These are phyloP conservation scores for Anolis carolinensis DNA, from an alignment of 2,113 vertebrate genomes.

Conservation along the genomic window DNA sequence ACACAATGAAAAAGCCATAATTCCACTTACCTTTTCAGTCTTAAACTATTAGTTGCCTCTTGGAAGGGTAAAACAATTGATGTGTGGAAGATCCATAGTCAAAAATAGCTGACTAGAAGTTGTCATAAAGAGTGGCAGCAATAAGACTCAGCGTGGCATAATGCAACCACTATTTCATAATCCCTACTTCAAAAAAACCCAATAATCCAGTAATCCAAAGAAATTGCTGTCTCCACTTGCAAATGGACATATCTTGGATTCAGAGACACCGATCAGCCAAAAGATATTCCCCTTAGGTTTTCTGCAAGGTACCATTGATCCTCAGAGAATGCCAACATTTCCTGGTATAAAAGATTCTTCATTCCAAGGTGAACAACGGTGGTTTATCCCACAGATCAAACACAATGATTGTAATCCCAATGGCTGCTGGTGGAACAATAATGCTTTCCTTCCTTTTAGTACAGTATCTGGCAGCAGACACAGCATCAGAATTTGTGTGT, in stretches of 20 bases:
- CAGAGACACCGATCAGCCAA: constrained; percentile 49
- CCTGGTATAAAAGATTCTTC: constrained; percentile 74
- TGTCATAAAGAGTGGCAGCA: constrained; percentile 48
- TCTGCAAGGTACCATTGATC: constrained; percentile 56
- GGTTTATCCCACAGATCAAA: constrained; percentile 72
- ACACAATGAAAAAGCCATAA: neutral
- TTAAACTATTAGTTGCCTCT: constrained; percentile 52
- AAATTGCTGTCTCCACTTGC: constrained; percentile 24
- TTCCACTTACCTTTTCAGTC: constrained; percentile 69
- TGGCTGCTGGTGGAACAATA: constrained; percentile 58
- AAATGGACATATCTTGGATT: neutral
- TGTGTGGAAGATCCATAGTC: constrained; percentile 63
- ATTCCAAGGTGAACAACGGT: constrained; percentile 71
- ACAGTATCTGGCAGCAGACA: constrained; percentile 75
- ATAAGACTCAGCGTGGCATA: constrained; percentile 53
- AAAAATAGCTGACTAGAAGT: constrained; percentile 64
- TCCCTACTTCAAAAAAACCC: constrained; percentile 48
- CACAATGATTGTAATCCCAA: constrained; percentile 73
- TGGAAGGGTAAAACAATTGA: constrained; percentile 51
- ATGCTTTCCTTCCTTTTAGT: constrained; percentile 62
- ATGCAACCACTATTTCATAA: constrained; percentile 45
- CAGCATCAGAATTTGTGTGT: constrained; percentile 66
- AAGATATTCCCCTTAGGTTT: constrained; percentile 32
- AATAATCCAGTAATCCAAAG: constrained; percentile 68
- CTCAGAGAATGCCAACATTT: constrained; percentile 77